Evolutionary conservation across 2,888 invertebrate species (phyloP).

Genomic region (Dasysyrphus tricinctus): DNA sequence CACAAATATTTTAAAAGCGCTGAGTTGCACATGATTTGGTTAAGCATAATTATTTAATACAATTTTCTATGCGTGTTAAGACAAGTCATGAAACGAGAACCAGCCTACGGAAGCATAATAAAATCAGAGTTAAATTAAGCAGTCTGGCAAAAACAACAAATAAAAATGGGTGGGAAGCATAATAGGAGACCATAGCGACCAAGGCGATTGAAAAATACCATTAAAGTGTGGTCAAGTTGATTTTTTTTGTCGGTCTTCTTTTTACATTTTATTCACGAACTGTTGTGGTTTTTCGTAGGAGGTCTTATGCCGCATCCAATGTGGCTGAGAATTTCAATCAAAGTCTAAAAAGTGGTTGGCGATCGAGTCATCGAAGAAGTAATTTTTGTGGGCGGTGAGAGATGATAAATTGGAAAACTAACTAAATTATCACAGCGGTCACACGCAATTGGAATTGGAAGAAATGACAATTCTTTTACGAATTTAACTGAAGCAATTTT

Average conservation of each 20-base stretch:
- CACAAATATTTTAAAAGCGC: slow-evolving; percentile 29
- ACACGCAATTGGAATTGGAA: slow-evolving; percentile 3
- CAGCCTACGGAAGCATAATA: slow-evolving; percentile 47
- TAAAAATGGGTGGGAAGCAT: slow-evolving; percentile 43
- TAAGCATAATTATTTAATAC: slow-evolving; percentile 52
- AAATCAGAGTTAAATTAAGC: background rate
- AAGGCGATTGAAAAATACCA: slow-evolving; percentile 39
- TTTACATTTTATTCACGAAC: slow-evolving; percentile 68
- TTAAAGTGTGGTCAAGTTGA: slow-evolving; percentile 62
- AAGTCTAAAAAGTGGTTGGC: slow-evolving; percentile 25
- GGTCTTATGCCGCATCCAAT: slow-evolving; percentile 44
- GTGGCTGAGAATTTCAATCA: slow-evolving; percentile 40
- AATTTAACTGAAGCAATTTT: background rate
- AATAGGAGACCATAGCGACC: slow-evolving; percentile 4
- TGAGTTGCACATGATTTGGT: slow-evolving; percentile 57
- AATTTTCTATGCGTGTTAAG: slow-evolving; percentile 58
- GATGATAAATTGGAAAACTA: slow-evolving; percentile 19
- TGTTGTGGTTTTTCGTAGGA: slow-evolving; percentile 73
- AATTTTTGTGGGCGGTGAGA: slow-evolving; percentile 3
- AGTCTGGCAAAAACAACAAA: background rate
- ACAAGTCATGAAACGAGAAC: slow-evolving; percentile 27
- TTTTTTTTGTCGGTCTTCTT: slow-evolving; percentile 9
- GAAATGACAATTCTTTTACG: background rate
- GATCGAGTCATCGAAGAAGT: slow-evolving; percentile 35
- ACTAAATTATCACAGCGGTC: slow-evolving; percentile 12